These are phyloP conservation scores for Oryzias celebensis DNA, from an alignment of 2,113 vertebrate genomes.

Conservation along the genomic window DNA sequence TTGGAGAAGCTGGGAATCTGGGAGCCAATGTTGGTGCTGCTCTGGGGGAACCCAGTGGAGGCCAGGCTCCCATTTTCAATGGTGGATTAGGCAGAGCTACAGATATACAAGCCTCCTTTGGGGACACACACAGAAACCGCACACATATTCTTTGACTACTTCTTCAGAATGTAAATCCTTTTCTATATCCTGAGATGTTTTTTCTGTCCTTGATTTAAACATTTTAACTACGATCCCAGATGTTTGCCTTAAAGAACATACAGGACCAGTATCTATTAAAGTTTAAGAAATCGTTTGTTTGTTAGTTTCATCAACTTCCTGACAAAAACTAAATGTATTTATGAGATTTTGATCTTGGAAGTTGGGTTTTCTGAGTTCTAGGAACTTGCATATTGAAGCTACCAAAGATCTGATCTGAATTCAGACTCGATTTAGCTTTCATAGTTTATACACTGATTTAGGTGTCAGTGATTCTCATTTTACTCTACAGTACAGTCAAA, in stretches of 20 bases:
- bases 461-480: no score
- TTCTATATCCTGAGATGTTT: slow-evolving; percentile 1
- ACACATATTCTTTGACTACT: slow-evolving; percentile 20
- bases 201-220: not conserved
- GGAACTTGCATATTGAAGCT: no score
- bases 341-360: no score
- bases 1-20: slow-evolving; percentile 52
- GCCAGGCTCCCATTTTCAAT: slow-evolving; percentile 64
- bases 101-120: slow-evolving; percentile 43
- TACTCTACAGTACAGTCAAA: no score
- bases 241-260: not conserved
- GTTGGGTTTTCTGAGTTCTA: no score
- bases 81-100: slow-evolving; percentile 60
- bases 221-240: not conserved
- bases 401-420: no score
- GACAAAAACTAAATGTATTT: no score
- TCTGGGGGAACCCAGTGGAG: slow-evolving; percentile 56
- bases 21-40: slow-evolving; percentile 55
- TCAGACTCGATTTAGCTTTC: no score
- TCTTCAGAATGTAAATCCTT: slow-evolving; percentile 15
- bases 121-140: slow-evolving; percentile 19
- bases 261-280: not conserved
- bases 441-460: no score
- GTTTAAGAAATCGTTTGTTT: not conserved
- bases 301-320: no score